Evolutionary conservation across 2,888 invertebrate species (phyloP).

Genomic region (Lysandra bellargus): DNA sequence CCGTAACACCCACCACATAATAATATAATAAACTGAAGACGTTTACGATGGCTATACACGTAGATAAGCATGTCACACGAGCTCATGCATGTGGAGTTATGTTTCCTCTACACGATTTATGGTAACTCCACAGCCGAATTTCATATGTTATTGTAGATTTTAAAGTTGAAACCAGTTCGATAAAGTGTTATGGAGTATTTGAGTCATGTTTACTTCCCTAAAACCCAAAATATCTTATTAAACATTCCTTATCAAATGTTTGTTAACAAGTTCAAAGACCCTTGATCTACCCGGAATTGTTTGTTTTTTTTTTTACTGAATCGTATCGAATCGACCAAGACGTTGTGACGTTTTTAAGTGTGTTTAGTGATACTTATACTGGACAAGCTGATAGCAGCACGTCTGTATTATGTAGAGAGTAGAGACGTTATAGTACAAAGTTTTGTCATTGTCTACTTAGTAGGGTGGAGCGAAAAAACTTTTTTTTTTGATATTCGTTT

Average conservation of each 20-base stretch:
- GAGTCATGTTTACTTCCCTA: conserved; percentile 2
- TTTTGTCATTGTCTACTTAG: no score
- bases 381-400: no score
- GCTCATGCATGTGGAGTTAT: conserved; percentile 5
- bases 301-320: conserved; percentile 9
- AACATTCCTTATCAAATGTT: conserved; percentile 11
- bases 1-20: neutral
- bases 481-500: no score
- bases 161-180: neutral
- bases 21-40: conserved; percentile 2
- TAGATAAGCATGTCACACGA: neutral
- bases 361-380: neutral
- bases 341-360: neutral
- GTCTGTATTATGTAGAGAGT: no score
- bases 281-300: neutral
- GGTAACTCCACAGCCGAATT: neutral
- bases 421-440: no score
- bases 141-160: neutral
- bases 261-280: conserved; percentile 19
- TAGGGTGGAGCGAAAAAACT: no score
- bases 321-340: neutral
- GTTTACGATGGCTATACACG: neutral
- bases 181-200: neutral
- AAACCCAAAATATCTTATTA: neutral
- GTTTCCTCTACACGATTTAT: conserved; percentile 8